These are phyloP conservation scores for Laupala kohalensis DNA, from an alignment of 1,140 invertebrate species.

Conservation along the genomic window DNA sequence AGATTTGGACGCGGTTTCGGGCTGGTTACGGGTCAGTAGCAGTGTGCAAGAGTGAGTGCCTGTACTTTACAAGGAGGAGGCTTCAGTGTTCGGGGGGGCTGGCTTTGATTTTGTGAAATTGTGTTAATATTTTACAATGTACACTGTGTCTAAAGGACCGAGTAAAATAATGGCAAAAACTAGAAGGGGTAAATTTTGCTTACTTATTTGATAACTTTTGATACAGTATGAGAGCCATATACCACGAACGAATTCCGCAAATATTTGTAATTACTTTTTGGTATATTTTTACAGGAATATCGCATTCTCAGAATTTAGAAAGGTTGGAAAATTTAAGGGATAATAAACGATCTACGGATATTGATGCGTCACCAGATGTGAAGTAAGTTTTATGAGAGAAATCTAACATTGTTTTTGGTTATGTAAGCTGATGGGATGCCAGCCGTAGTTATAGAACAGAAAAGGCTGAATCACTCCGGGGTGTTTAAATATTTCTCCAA, in stretches of 20 bases:
- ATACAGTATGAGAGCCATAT: neutral
- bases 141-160: conserved; percentile 69
- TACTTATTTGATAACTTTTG: neutral
- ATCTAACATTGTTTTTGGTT: conserved; percentile 21
- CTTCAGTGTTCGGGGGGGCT: too few relatives aligned
- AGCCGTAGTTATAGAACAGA: neutral
- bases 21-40: too few relatives aligned
- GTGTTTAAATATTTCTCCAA: too few relatives aligned
- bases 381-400: conserved; percentile 11
- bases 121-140: conserved; percentile 39
- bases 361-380: conserved; percentile 21
- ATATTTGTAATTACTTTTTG: conserved; percentile 5
- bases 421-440: conserved; percentile 6
- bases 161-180: conserved; percentile 77
- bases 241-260: too few relatives aligned
- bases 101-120: neutral
- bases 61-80: too few relatives aligned
- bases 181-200: conserved; percentile 44
- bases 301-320: conserved; percentile 51
- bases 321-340: conserved; percentile 51
- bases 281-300: conserved; percentile 36
- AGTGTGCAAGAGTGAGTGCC: too few relatives aligned
- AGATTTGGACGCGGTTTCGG: too few relatives aligned
- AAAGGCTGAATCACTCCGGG: neutral
- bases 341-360: conserved; percentile 41